A percentile compares a stretch with the other conserved stretches of the same genome.
Evolutionary conservation across 2,888 invertebrate genomes (phyloP).

Genomic region (Melipona bicolor): DNA sequence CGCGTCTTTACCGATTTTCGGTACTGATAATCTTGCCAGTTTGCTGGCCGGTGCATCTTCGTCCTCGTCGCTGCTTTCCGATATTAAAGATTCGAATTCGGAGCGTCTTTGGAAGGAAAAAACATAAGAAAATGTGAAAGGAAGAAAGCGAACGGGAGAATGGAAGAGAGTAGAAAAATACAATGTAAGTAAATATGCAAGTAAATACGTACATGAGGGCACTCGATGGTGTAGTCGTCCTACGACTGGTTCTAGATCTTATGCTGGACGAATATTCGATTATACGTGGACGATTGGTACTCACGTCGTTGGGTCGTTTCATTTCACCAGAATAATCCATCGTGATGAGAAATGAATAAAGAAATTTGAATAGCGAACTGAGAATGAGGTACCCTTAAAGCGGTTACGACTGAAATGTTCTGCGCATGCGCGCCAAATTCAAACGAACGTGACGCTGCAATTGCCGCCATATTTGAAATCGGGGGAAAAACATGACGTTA

Average conservation of each 20-base stretch:
- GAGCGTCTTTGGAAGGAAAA: constrained; percentile 39
- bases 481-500: background rate
- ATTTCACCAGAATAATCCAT: background rate
- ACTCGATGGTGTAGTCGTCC: background rate
- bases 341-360: background rate
- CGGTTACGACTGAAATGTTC: background rate
- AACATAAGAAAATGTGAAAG: background rate
- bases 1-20: background rate
- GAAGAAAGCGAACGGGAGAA: too few relatives aligned
- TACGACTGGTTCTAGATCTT: background rate
- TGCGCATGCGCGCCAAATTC: constrained; percentile 14
- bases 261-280: background rate
- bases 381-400: background rate
- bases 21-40: background rate
- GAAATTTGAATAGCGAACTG: too few relatives aligned
- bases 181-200: background rate
- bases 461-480: background rate
- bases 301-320: too few relatives aligned
- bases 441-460: background rate
- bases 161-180: too few relatives aligned
- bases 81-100: constrained; percentile 70
- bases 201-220: background rate
- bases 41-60: constrained; percentile 2
- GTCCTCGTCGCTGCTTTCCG: constrained; percentile 66
- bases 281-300: background rate